Conservation (phyloP, 1,140 invertebrate genomes). For the Thalassaphorura encarpata region DNA sequence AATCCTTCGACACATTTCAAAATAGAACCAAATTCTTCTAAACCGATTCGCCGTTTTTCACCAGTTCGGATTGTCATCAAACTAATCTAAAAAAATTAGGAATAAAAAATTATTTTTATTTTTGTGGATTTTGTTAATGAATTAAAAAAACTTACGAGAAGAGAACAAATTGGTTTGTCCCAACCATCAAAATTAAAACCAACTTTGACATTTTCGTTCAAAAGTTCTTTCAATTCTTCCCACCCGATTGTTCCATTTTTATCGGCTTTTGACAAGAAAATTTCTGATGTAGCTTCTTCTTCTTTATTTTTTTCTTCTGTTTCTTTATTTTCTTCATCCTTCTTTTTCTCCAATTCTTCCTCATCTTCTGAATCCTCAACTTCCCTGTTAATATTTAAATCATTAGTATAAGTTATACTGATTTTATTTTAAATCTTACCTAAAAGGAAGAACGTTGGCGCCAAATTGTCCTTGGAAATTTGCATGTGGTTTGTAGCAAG, state of each 20-base stretch:
- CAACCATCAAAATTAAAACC: conserved; percentile 5
- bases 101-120: neutral
- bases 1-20: conserved; percentile 1
- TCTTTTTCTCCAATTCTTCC: neutral
- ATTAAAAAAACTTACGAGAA: neutral
- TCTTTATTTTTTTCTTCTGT: neutral
- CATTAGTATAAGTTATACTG: no score
- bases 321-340: neutral
- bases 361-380: conserved; percentile 13
- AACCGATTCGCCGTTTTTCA: neutral
- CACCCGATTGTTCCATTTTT: conserved; percentile 3
- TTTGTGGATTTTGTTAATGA: neutral
- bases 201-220: neutral
- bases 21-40: neutral
- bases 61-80: neutral
- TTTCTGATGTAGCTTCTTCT: neutral
- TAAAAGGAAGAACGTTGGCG: conserved; percentile 6
- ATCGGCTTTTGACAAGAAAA: neutral
- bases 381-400: no score
- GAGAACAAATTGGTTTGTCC: neutral
- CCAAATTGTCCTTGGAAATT: neutral
- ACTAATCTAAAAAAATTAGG: neutral
- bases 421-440: no score
- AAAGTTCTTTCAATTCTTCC: conserved; percentile 1
- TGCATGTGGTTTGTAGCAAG: neutral